phyloP scores from a whole-genome alignment of 2,797 vertebrate genomes.

The Brachymystax lenok region DNA sequence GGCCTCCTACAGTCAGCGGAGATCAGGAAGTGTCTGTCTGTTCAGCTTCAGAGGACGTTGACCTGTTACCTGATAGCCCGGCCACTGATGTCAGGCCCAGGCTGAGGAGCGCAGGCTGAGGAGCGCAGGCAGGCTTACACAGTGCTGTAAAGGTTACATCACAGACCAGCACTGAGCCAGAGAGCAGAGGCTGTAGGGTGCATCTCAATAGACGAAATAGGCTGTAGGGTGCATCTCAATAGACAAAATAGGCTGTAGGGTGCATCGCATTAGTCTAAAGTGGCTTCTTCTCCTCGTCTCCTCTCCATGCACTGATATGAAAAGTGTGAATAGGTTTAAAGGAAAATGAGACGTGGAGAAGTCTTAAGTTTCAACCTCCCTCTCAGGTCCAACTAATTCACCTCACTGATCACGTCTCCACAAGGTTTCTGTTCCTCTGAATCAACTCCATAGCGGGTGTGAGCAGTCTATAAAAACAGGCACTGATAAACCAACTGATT shows the following conservation, averaged over 20 bases:
- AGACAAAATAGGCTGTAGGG: neutral
- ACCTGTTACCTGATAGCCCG: slow-evolving; percentile 36
- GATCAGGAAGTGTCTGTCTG: slow-evolving; percentile 36
- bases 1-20: no score
- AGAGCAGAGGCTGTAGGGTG: neutral
- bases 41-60: slow-evolving; percentile 8
- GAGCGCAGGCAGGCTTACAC: neutral
- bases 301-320: neutral
- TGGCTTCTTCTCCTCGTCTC: no score
- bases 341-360: neutral
- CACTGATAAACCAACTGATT: no score
- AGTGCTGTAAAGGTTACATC: slow-evolving; percentile 13
- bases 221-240: neutral
- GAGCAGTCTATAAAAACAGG: neutral
- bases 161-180: slow-evolving; percentile 2
- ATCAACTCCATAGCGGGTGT: neutral
- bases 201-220: neutral
- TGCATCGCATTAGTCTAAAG: neutral
- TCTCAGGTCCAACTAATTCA: neutral
- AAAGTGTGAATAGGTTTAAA: neutral
- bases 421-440: neutral
- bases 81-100: slow-evolving; percentile 2
- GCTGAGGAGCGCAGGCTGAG: no score
- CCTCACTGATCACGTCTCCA: neutral
- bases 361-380: neutral